A percentile compares a stretch with the other conserved stretches of the same genome.
These are phyloP conservation scores for Acanthosepion lycidas DNA, from an alignment of 2,888 invertebrate genomes.

Conservation along the genomic window DNA sequence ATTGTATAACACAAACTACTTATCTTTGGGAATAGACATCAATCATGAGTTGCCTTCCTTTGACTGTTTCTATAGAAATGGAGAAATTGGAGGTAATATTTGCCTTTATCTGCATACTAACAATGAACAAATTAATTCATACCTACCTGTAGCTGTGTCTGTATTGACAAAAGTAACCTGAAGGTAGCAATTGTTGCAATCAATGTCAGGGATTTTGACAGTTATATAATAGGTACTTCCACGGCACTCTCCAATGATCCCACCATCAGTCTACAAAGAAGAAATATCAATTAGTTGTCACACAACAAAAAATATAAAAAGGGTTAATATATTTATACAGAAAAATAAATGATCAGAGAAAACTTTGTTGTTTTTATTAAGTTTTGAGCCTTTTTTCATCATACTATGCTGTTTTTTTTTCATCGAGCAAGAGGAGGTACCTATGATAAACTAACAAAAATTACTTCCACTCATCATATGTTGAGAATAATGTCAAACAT, in stretches of 20 bases:
- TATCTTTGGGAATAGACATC: no score
- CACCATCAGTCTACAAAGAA: constrained; percentile 52
- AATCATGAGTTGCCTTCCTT: neutral
- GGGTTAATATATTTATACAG: no score
- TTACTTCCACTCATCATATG: no score
- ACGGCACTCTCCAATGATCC: constrained; percentile 55
- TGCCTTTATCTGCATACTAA: neutral
- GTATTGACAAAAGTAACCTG: constrained; percentile 51
- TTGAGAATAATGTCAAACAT: no score
- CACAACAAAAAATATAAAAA: no score
- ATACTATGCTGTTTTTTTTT: no score
- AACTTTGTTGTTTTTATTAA: no score
- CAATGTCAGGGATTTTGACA: constrained; percentile 57
- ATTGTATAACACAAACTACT: no score
- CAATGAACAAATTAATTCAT: neutral
- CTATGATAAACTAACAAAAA: no score
- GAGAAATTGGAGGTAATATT: neutral
- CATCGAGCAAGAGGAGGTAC: no score
- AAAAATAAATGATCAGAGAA: no score
- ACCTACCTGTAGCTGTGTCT: constrained; percentile 48
- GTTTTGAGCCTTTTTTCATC: no score
- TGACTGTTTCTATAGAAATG: neutral
- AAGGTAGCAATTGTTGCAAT: constrained; percentile 56
- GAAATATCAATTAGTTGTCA: neutral
- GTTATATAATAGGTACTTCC: constrained; percentile 58